Conservation (phyloP, 2,888 invertebrate genomes). For the Synergus gifuensis region DNA sequence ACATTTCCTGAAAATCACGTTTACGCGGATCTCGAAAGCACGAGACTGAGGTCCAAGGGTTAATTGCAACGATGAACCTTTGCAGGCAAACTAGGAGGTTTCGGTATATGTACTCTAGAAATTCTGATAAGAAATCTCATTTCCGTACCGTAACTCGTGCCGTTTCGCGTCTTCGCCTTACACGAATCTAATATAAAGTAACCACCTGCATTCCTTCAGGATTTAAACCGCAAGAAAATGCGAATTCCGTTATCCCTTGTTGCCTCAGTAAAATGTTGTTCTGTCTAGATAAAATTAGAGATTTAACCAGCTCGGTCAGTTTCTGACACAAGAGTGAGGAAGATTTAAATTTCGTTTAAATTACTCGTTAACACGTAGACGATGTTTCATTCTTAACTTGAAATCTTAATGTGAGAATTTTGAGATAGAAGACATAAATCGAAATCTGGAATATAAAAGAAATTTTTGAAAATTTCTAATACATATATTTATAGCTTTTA, state of each 20-base stretch:
- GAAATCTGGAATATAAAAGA: not conserved
- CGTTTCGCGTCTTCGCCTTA: slow-evolving; percentile 4
- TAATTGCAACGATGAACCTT: slow-evolving; percentile 23
- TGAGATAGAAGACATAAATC: not conserved
- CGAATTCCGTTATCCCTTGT: slow-evolving; percentile 3
- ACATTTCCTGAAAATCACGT: not conserved
- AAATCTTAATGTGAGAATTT: not conserved
- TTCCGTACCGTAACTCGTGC: slow-evolving; percentile 17
- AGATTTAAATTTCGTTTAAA: slow-evolving; percentile 6
- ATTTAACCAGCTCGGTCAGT: not conserved
- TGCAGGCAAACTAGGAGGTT: not conserved
- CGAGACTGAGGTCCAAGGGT: not conserved
- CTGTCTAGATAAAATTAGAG: not conserved
- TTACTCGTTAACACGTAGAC: not conserved
- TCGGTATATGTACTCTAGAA: slow-evolving; percentile 1
- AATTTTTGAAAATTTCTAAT: no score
- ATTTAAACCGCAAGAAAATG: not conserved
- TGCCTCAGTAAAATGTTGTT: not conserved
- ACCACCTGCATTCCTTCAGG: slow-evolving; percentile 24
- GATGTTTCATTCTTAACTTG: slow-evolving; percentile 1
- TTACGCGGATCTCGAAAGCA: not conserved
- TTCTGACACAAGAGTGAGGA: slow-evolving; percentile 1
- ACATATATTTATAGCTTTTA: no score
- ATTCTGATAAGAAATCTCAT: slow-evolving; percentile 45
- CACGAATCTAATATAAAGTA: slow-evolving; percentile 30